A percentile compares a stretch with the other conserved stretches of the same genome.
Evolutionary conservation across 2,888 invertebrate species (phyloP).

Genomic region (Clostera curtula): DNA sequence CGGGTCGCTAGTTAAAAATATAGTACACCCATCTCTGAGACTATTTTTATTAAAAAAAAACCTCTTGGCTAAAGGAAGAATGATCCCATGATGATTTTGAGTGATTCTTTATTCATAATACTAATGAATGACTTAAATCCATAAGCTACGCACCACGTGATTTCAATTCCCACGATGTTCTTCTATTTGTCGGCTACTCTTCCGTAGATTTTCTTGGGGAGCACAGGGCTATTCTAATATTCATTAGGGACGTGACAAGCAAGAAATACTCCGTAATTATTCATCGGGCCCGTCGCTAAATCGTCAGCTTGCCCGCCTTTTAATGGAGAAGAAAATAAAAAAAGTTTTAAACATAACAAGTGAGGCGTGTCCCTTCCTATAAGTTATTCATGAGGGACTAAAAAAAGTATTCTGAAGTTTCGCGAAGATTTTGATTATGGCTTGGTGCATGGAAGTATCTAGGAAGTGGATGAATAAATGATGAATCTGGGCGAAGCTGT

Average conservation of each 20-base stretch:
- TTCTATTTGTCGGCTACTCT: conserved; percentile 23
- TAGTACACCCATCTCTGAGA: too few species aligned
- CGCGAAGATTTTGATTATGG: conserved; percentile 50
- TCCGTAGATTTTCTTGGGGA: conserved; percentile 11
- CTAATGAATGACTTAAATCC: too few species aligned
- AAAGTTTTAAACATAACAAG: conserved; percentile 66
- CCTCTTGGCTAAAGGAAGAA: too few species aligned
- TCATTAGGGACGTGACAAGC: conserved; percentile 69
- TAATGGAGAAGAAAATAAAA: conserved; percentile 65
- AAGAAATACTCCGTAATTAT: conserved; percentile 69
- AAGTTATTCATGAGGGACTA: conserved; percentile 61
- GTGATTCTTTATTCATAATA: too few species aligned
- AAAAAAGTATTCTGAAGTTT: conserved; percentile 39
- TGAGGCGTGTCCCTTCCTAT: conserved; percentile 51
- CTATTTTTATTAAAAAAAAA: too few species aligned
- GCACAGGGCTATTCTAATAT: conserved; percentile 47
- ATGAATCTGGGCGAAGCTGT: neutral
- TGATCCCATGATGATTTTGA: too few species aligned
- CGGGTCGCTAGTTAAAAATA: too few species aligned
- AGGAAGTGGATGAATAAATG: conserved; percentile 11
- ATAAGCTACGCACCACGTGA: too few species aligned
- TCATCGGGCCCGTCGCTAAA: conserved; percentile 62
- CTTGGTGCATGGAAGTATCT: conserved; percentile 26
- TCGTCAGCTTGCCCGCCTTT: conserved; percentile 53
- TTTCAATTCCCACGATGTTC: too few species aligned